Evolutionary conservation across 1,140 invertebrate genomes (phyloP).

Genomic region (Bombyx mandarina): DNA sequence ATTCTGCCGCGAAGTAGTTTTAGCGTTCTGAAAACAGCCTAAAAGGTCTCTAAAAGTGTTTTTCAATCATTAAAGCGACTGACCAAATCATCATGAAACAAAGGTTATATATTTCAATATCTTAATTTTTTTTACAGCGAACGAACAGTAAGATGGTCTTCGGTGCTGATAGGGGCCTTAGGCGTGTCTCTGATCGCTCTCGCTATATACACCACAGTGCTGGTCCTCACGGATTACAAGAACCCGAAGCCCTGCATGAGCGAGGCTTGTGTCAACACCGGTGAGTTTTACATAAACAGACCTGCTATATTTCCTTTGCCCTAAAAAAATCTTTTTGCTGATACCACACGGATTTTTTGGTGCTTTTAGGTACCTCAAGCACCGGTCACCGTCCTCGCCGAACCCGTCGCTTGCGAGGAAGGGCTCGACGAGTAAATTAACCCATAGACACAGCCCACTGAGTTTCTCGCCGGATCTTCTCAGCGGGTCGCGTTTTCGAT

Average conservation of each 20-base stretch:
- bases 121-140: constrained; percentile 42
- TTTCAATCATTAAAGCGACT: too few species aligned
- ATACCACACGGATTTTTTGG: not conserved
- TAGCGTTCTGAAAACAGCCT: too few species aligned
- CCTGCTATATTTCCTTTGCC: not conserved
- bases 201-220: constrained; percentile 52
- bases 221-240: constrained; percentile 53
- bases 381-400: too few species aligned
- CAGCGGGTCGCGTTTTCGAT: too few species aligned
- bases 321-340: not conserved
- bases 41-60: too few species aligned
- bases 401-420: too few species aligned
- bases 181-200: constrained; percentile 54
- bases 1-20: too few species aligned
- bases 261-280: constrained; percentile 61
- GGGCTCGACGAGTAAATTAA: too few species aligned
- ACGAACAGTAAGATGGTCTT: constrained; percentile 56
- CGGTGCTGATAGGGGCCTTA: constrained; percentile 56
- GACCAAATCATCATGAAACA: not conserved
- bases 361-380: too few species aligned
- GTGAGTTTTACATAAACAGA: constrained; percentile 21
- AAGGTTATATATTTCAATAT: not conserved
- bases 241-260: constrained; percentile 47
- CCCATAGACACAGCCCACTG: too few species aligned
- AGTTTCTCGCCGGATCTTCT: too few species aligned